Conservation (phyloP, 2,797 vertebrate genomes). For the Hydrophis major region DNA sequence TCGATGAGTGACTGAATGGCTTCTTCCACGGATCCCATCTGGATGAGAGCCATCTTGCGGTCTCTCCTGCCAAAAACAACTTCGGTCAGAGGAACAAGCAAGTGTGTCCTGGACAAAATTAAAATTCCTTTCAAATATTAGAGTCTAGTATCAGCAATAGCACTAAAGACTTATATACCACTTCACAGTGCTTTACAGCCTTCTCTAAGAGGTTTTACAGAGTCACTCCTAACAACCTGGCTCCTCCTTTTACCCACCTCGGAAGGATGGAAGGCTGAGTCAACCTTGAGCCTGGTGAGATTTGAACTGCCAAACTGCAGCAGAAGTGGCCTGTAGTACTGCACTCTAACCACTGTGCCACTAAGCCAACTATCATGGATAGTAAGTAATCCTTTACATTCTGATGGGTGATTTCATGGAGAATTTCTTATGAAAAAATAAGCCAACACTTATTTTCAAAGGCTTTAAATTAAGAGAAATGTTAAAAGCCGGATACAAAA, state of each 20-base stretch:
- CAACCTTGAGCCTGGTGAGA: too few relatives aligned
- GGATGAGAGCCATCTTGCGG: slow-evolving; percentile 96
- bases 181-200: too few relatives aligned
- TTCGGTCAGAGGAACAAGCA: not conserved
- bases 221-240: too few relatives aligned
- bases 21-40: slow-evolving; percentile 94
- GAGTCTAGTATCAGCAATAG: not conserved
- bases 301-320: too few relatives aligned
- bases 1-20: slow-evolving; percentile 91
- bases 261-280: too few relatives aligned
- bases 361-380: not conserved
- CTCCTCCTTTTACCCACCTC: too few relatives aligned
- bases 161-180: too few relatives aligned
- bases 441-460: too few relatives aligned
- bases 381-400: not conserved
- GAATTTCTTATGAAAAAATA: not conserved
- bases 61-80: slow-evolving; percentile 80
- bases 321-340: too few relatives aligned
- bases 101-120: too few relatives aligned
- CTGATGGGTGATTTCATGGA: not conserved
- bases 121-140: not conserved
- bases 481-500: not conserved
- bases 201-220: too few relatives aligned
- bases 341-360: too few relatives aligned
- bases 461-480: not conserved